Conservation (phyloP, 35 echinoderm and acorn worm genomes). For the Stichopus chloronotus region DNA sequence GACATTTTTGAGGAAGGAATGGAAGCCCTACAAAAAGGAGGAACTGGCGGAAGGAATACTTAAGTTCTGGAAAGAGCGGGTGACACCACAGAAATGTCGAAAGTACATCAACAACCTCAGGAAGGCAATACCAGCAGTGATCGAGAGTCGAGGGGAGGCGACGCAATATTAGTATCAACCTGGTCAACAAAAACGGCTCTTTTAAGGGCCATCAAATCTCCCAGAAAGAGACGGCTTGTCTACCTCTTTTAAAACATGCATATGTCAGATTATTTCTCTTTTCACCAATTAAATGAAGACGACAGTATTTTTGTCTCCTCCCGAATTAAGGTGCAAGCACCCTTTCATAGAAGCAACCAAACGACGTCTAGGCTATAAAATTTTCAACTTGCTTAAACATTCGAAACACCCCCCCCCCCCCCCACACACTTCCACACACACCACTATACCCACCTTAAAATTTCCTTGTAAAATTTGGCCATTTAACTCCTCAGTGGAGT, state of each 20-base stretch:
- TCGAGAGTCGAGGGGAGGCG: slow-evolving; percentile 28
- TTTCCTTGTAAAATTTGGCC: too few relatives aligned
- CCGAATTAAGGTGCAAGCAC: too few relatives aligned
- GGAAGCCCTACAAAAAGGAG: slow-evolving; percentile 50
- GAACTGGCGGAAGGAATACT: slow-evolving; percentile 57
- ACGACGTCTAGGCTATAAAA: too few relatives aligned
- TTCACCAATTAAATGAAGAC: too few relatives aligned
- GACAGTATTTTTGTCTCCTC: too few relatives aligned
- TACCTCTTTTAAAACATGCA: background rate
- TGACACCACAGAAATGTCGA: slow-evolving; percentile 23
- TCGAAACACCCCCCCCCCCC: too few relatives aligned
- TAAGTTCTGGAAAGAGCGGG: slow-evolving; percentile 20
- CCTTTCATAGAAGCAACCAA: too few relatives aligned
- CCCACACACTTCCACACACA: too few relatives aligned
- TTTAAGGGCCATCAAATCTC: slow-evolving; percentile 5
- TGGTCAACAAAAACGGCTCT: background rate
- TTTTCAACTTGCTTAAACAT: too few relatives aligned
- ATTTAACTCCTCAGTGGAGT: too few relatives aligned
- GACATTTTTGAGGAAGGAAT: slow-evolving; percentile 35
- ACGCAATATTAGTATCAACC: background rate
- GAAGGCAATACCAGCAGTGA: slow-evolving; percentile 62
- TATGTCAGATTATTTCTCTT: background rate
- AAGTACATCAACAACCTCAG: slow-evolving; percentile 62
- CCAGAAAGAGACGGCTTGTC: background rate
- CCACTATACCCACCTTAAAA: too few relatives aligned